Evolutionary conservation across 2,888 invertebrate species (phyloP).

Genomic region (Nephrocerus scutellatus): DNA sequence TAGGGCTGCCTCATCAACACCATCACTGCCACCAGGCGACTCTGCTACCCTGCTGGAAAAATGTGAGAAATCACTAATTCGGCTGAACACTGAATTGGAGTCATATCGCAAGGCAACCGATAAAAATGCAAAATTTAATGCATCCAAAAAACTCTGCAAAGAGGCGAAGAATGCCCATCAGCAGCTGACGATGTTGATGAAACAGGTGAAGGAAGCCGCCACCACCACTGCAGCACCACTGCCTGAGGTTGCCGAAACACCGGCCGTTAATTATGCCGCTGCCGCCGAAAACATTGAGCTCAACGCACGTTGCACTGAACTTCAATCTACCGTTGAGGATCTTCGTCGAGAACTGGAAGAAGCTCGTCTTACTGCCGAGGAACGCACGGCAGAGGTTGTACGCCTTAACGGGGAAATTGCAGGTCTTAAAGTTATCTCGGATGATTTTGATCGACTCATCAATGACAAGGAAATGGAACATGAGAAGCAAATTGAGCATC

Average conservation of each 20-base stretch:
- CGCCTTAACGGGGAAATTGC: constrained; percentile 45
- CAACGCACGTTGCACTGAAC: constrained; percentile 39
- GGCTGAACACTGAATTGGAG: constrained; percentile 42
- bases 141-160: constrained; percentile 43
- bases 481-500: constrained; percentile 37
- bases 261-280: constrained; percentile 41
- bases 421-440: constrained; percentile 28
- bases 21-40: constrained; percentile 30
- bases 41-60: constrained; percentile 36
- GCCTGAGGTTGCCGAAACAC: constrained; percentile 39
- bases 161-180: constrained; percentile 42
- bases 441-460: constrained; percentile 32
- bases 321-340: constrained; percentile 49
- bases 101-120: constrained; percentile 44
- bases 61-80: constrained; percentile 38
- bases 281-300: constrained; percentile 40
- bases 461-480: constrained; percentile 35
- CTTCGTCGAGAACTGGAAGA: constrained; percentile 49
- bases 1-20: constrained; percentile 38
- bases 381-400: constrained; percentile 50
- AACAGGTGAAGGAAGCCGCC: constrained; percentile 37
- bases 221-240: constrained; percentile 38
- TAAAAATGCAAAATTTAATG: constrained; percentile 41
- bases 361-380: constrained; percentile 47
- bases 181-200: constrained; percentile 38